A percentile compares a stretch with the other conserved stretches of the same genome.
Conservation (phyloP, 2,888 invertebrate species). For the Cephalotes varians region DNA sequence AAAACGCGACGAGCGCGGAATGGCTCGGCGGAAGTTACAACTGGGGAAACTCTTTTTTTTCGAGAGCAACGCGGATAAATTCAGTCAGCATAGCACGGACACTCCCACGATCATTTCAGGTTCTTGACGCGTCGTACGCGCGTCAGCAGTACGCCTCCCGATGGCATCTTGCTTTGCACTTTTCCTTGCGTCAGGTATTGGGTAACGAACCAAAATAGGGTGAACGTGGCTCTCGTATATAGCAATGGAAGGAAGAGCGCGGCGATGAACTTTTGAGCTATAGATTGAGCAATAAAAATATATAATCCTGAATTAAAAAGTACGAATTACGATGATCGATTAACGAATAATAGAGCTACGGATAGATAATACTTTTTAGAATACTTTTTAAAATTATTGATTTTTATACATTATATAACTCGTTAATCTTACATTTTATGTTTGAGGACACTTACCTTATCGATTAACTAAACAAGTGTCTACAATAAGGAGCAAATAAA, state of each 20-base stretch:
- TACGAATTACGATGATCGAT: background rate
- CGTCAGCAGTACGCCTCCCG: conserved; percentile 52
- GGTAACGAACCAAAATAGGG: conserved; percentile 47
- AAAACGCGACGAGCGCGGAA: conserved; percentile 39
- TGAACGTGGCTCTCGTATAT: conserved; percentile 40
- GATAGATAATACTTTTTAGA: background rate
- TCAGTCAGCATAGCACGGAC: conserved; percentile 38
- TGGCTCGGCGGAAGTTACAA: conserved; percentile 24
- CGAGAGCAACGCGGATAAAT: conserved; percentile 37
- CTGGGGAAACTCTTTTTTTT: conserved; percentile 9
- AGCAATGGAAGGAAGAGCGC: background rate
- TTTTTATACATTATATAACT: background rate
- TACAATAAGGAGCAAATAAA: background rate
- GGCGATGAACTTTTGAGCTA: background rate
- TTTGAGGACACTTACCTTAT: background rate
- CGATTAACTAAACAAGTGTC: background rate
- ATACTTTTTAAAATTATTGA: background rate
- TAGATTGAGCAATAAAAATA: background rate
- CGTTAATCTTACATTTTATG: background rate
- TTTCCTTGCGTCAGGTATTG: conserved; percentile 42
- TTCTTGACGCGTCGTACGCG: conserved; percentile 52
- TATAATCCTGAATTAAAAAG: background rate
- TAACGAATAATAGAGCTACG: background rate
- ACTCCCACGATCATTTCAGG: conserved; percentile 40
- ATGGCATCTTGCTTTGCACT: conserved; percentile 53